Evolutionary conservation across 1,140 invertebrate genomes (phyloP).

Genomic region (Drosophila novamexicana): DNA sequence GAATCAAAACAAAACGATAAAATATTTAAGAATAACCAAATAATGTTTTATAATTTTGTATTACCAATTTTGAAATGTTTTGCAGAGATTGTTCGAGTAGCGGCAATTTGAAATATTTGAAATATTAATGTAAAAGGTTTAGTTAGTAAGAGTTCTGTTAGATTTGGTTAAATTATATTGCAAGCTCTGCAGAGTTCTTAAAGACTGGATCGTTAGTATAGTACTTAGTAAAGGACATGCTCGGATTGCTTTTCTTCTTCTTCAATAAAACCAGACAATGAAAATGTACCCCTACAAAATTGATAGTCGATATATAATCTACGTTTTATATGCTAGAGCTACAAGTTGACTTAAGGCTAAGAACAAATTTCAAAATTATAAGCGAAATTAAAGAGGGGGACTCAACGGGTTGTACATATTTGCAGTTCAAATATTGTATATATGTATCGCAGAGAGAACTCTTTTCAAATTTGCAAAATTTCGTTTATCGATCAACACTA

Average conservation of each 20-base stretch:
- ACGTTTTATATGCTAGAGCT: conserved; percentile 24
- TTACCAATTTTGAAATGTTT: conserved; percentile 63
- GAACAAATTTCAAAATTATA: conserved; percentile 8
- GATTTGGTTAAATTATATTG: conserved; percentile 13
- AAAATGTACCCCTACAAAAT: conserved; percentile 67
- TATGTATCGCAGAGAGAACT: conserved; percentile 58
- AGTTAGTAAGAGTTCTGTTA: conserved; percentile 38
- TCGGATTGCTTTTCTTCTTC: conserved; percentile 46
- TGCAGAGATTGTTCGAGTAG: conserved; percentile 34
- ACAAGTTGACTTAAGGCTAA: conserved; percentile 24
- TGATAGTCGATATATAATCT: conserved; percentile 30
- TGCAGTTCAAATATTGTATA: conserved; percentile 34
- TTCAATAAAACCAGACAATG: conserved; percentile 84
- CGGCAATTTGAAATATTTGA: conserved; percentile 65
- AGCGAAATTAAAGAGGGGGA: conserved; percentile 19
- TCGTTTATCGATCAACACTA: conserved; percentile 1
- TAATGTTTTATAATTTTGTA: conserved; percentile 45
- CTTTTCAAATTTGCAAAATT: conserved; percentile 73
- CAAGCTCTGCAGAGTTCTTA: neutral
- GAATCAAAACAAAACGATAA: conserved; percentile 11
- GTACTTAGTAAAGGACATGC: conserved; percentile 29
- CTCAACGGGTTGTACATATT: conserved; percentile 28
- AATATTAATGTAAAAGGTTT: conserved; percentile 63
- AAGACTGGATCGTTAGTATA: conserved; percentile 14
- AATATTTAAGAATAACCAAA: conserved; percentile 12